phyloP scores from a whole-genome alignment of 1,140 invertebrate species.

The Leguminivora glycinivorella region DNA sequence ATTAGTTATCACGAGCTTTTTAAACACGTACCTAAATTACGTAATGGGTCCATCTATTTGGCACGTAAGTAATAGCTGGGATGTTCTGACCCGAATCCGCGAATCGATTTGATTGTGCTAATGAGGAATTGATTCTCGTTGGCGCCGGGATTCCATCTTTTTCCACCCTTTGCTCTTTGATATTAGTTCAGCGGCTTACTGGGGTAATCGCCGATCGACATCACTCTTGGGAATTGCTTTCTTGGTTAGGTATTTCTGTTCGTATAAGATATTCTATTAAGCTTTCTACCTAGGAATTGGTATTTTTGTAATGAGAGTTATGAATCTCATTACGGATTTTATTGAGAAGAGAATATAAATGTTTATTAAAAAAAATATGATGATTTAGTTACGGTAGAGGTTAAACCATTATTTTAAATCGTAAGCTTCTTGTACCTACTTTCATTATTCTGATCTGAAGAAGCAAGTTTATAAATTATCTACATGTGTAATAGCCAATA shows the following conservation, averaged over 20 bases:
- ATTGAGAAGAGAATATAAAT: too few relatives aligned
- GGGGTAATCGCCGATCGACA: background rate
- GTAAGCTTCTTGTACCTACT: too few relatives aligned
- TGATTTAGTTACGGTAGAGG: too few relatives aligned
- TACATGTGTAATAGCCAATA: too few relatives aligned
- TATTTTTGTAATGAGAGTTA: too few relatives aligned
- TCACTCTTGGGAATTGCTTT: background rate
- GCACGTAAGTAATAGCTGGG: conserved; percentile 15
- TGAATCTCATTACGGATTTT: too few relatives aligned
- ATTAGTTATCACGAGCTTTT: conserved; percentile 38
- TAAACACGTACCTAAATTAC: background rate
- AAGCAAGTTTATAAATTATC: too few relatives aligned
- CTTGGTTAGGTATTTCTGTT: background rate
- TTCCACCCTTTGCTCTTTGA: conserved; percentile 3
- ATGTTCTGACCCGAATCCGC: conserved; percentile 10
- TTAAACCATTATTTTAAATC: too few relatives aligned
- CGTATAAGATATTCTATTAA: background rate
- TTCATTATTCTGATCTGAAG: too few relatives aligned
- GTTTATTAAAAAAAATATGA: too few relatives aligned
- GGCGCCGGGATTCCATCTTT: background rate
- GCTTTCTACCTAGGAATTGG: background rate
- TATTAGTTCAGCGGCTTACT: background rate
- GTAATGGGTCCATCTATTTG: background rate
- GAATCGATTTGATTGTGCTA: conserved; percentile 14
- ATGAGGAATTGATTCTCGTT: conserved; percentile 9